Conservation (phyloP, 2,113 vertebrate genomes). For the Scartelaos histophorus region DNA sequence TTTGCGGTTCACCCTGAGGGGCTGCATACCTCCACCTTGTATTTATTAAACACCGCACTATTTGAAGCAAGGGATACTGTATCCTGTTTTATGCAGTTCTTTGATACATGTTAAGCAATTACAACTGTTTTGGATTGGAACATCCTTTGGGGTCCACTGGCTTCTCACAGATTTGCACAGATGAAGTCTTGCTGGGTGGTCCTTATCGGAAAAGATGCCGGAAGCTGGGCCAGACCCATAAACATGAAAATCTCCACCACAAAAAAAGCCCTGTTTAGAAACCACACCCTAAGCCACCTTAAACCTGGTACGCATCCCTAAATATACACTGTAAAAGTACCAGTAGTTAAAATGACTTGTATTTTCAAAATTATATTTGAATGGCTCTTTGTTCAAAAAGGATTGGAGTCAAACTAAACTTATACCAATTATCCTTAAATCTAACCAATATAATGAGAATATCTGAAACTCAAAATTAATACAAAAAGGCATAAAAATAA, state of each 20-base stretch:
- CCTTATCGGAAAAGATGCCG: constrained; percentile 67
- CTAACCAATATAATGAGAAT: too few relatives aligned
- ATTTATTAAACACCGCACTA: constrained; percentile 32
- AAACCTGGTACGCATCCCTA: constrained; percentile 39
- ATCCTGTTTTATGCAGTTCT: constrained; percentile 34
- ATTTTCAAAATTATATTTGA: too few relatives aligned
- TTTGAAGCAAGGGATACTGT: constrained; percentile 48
- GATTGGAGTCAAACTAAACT: neutral
- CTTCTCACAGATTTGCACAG: constrained; percentile 64
- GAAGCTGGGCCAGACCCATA: constrained; percentile 72
- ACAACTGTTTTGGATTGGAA: constrained; percentile 49
- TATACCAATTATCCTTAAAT: too few relatives aligned
- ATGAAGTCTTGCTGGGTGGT: constrained; percentile 72
- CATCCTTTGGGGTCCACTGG: constrained; percentile 56
- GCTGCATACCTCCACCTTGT: constrained; percentile 30
- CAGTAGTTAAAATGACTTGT: neutral
- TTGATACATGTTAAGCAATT: constrained; percentile 70
- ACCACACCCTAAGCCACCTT: constrained; percentile 60
- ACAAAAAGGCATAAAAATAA: too few relatives aligned
- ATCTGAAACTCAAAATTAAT: too few relatives aligned
- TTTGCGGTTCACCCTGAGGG: constrained; percentile 34
- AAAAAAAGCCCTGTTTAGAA: constrained; percentile 50
- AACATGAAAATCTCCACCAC: constrained; percentile 57
- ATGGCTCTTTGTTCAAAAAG: too few relatives aligned
- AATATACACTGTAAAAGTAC: neutral